Conservation (phyloP, 2,797 vertebrate species). For the Crocodylus rhombifer region DNA sequence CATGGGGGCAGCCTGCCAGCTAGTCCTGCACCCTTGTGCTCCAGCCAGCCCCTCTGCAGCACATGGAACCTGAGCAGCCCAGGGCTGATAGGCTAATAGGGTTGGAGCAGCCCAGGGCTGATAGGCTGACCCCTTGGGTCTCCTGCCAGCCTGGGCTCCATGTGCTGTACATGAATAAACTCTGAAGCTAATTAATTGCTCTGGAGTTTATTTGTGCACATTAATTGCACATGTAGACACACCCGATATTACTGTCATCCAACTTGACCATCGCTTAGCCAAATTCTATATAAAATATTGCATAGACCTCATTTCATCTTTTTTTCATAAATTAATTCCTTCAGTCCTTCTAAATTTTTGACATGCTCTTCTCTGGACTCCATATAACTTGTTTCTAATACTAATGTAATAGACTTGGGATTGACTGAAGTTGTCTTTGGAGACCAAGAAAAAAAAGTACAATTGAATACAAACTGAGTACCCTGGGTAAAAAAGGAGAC, state of each 20-base stretch:
- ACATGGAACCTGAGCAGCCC: no score
- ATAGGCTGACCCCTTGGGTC: no score
- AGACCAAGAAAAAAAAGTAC: background rate
- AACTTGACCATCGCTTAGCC: constrained; percentile 11
- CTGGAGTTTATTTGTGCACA: background rate
- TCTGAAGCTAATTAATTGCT: background rate
- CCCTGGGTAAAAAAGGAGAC: background rate
- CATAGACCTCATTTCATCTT: background rate
- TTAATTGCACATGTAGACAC: no score
- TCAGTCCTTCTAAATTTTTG: background rate
- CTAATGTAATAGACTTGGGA: background rate
- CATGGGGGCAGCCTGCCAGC: no score
- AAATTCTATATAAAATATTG: background rate
- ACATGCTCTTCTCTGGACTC: background rate
- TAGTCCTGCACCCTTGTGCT: no score
- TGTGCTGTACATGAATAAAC: background rate
- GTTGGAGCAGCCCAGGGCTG: no score
- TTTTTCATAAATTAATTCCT: background rate
- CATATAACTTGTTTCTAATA: background rate
- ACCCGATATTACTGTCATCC: background rate
- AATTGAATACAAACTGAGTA: background rate
- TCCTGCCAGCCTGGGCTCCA: no score
- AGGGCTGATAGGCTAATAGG: no score
- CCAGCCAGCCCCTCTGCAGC: no score
- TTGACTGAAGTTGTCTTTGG: background rate